Base-by-base conservation (phyloP, 2,113 vertebrate species). In the Garra rufa region DNA sequence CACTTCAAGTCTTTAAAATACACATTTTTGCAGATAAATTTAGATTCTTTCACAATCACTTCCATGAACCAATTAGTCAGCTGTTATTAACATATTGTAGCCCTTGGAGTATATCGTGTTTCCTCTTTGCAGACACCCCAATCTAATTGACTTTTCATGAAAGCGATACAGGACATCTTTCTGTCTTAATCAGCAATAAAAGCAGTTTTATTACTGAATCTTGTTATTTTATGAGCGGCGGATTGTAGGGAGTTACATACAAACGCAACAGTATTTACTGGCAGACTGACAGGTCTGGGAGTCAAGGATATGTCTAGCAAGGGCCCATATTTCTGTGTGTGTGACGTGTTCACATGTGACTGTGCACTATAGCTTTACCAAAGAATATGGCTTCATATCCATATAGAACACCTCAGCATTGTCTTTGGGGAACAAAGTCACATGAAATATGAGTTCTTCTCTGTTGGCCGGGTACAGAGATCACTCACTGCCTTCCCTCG, bases 371-470 rank as follows among this genome's bases (percentile, higher is more conserved):
- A 90, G 88, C 86, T 88, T 88, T 86, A 91, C 91, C 92, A 93
- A 94, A 95, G 95, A 96, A 97, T 98, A 99, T 99, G 98, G 98
- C 97, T 99, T 99, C 96, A 96, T 96, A 97, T 99, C 97, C 97
- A 95, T 96, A 96, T 93, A 95, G 92, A 95, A 93, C 94, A 90
- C 94, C 94, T 94, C 93, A 94, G 94, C 92, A 92, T 94, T 92
- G 93, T 95, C 92, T 94, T 88, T 93, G 92, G 90, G 94, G 93
- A 19, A 78, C 21, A 84, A n/a, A 81, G 59, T 70, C 46, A 80
- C 24, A 76, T 19, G 59, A 80, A 80, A 80, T 80, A 46, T 65
- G 57, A 85, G 24, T 84, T 79, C 76, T 88, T 84, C 85, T 88
- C 83, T 67, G 84, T 38, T 77, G 70, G 63, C 83, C 38, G 82